Evolutionary conservation across 2,797 vertebrate genomes (phyloP), one percentile per base, ranked within the genome.

Genomic region (Anabacerthia variegaticeps): DNA sequence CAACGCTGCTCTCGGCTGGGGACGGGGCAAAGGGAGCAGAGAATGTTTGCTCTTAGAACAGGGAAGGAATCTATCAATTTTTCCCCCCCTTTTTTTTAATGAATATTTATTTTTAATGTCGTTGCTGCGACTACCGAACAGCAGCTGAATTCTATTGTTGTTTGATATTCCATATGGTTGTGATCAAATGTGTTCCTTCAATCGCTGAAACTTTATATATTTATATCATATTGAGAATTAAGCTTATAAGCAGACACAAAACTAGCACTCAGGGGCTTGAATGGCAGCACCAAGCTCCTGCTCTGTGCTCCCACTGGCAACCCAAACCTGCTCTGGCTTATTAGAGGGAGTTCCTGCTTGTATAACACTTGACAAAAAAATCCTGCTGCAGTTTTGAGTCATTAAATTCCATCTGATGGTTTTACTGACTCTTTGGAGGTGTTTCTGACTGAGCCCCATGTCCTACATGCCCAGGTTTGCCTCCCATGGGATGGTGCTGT

Each of bases 401-500:
- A 14, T 82, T 37, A 48, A 61, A 23, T 4, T 44, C 0, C 0
- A 72, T 39, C 32, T 56, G 72, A 14, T 28, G 32, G 8, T 68
- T n/a, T 55, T 1, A 0, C 14, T 44, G 56, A 7, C 17, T 32
- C 24, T 41, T 51, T 3, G 12, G 44, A 46, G 51, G 15, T 3
- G 11, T 41, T 80, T 36, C 14, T 36, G 7, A 3, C 11, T 0
- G 2, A 51, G 19, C 7, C 8, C 10, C 1, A 2, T 36, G 22
- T 61, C 28, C 30, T 39, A 8, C 3, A 2, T 4, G 15, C 24
- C 14, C 1, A 4, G 21, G 32, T 81, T n/a, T 52, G 74, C 9
- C 5, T 48, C 44, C 65, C 0, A 0, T 18, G 46, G 56, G 30
- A 7, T 20, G 4, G 10, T 58, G 9, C 37, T 3, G 17, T 2